These are phyloP conservation scores for Knipowitschia caucasica DNA, from an alignment of 2,797 vertebrate species.

Conservation along the genomic window DNA sequence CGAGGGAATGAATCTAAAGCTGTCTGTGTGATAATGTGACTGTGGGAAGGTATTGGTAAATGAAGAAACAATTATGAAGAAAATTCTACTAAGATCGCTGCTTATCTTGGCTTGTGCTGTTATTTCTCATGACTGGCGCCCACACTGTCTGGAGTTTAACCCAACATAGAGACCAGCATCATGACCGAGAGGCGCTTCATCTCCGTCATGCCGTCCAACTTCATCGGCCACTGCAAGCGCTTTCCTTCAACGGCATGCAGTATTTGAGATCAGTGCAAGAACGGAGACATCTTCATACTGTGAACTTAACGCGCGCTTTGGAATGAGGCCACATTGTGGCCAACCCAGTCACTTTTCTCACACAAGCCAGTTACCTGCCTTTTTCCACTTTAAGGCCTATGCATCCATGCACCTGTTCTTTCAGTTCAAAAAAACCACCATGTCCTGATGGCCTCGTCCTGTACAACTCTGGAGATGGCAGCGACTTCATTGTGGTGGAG, in stretches of 20 bases:
- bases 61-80: not conserved
- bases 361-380: conserved; percentile 84
- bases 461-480: conserved; percentile 92
- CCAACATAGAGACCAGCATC: conserved; percentile 94
- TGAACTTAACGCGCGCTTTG: conserved; percentile 91
- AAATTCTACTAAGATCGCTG: not conserved
- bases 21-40: conserved; percentile 95
- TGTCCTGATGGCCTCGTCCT: conserved; percentile 89
- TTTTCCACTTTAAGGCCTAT: conserved; percentile 88
- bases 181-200: conserved; percentile 93
- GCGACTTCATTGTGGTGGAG: conserved; percentile 93
- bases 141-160: conserved; percentile 92
- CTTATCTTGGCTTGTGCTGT: conserved; percentile 13
- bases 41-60: conserved; percentile 83
- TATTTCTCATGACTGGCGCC: conserved; percentile 88
- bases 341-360: conserved; percentile 88
- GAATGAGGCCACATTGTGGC: conserved; percentile 89
- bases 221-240: conserved; percentile 90
- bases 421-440: conserved; percentile 92
- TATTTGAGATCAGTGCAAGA: conserved; percentile 95
- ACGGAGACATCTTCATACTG: conserved; percentile 94
- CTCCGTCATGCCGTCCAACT: conserved; percentile 92
- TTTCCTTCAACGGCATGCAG: conserved; percentile 87
- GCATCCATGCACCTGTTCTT: conserved; percentile 96
- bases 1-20: conserved; percentile 91